Percentiles rank a stretch among this genome's conserved stretches.
Conservation (phyloP, 1,140 invertebrate species). For the Pseudobourletiella spinata region DNA sequence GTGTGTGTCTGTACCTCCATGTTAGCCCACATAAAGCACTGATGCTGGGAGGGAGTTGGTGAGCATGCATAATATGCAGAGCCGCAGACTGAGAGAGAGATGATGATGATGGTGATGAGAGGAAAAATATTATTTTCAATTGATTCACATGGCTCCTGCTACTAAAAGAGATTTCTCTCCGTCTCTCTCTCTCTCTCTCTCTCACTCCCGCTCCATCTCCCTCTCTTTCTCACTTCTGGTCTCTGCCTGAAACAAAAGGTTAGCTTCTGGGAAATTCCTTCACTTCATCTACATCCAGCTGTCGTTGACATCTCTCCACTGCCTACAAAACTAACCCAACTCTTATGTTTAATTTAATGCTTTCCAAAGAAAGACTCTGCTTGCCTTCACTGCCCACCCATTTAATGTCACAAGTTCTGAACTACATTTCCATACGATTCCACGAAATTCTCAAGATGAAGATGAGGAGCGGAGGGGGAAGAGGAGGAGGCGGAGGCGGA, state of each 20-base stretch:
- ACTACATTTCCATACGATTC: conserved; percentile 4
- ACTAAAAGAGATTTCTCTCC: not conserved
- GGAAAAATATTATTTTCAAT: conserved; percentile 11
- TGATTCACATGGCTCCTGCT: conserved; percentile 6
- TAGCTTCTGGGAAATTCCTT: conserved; percentile 4
- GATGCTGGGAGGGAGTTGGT: too few relatives aligned
- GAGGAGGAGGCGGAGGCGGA: too few relatives aligned
- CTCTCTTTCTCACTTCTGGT: not conserved
- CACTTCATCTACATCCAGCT: conserved; percentile 5
- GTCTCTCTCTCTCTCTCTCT: not conserved
- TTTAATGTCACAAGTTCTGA: conserved; percentile 3
- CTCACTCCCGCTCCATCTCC: too few relatives aligned
- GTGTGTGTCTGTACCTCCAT: not conserved
- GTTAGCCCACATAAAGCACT: too few relatives aligned
- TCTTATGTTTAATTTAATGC: conserved; percentile 1
- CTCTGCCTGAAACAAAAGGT: conserved; percentile 6
- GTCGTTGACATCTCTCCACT: conserved; percentile 6
- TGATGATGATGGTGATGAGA: conserved; percentile 3
- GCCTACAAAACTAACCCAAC: conserved; percentile 1
- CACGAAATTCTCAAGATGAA: not conserved
- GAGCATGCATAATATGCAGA: too few relatives aligned
- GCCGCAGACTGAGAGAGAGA: too few relatives aligned
- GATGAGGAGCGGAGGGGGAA: too few relatives aligned
- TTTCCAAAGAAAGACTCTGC: conserved; percentile 1
- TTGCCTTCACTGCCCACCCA: conserved; percentile 14